phyloP scores from a whole-genome alignment of 2,888 invertebrate species.

The Meganola albula region DNA sequence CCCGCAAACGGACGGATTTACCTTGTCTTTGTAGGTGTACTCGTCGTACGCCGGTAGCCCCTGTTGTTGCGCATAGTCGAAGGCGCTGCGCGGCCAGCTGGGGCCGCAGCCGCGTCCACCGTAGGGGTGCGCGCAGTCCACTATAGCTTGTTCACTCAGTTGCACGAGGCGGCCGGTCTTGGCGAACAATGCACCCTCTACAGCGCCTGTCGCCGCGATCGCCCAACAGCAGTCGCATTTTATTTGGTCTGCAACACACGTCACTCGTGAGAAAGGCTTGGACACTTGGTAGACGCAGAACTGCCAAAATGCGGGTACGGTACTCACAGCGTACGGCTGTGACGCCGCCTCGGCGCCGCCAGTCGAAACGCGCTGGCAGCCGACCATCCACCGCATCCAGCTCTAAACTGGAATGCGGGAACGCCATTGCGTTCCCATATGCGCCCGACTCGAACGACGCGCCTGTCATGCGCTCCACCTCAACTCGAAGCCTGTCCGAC shows the following conservation, averaged over 20 bases:
- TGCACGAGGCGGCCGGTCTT: constrained; percentile 47
- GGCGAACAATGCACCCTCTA: constrained; percentile 62
- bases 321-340: constrained; percentile 54
- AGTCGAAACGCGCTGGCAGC: constrained; percentile 56
- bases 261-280: background rate
- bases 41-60: constrained; percentile 49
- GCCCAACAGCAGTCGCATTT: constrained; percentile 64
- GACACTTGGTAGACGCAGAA: background rate
- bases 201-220: constrained; percentile 59
- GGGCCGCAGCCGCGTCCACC: constrained; percentile 51
- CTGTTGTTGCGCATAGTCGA: constrained; percentile 46
- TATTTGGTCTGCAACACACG: constrained; percentile 44
- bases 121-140: constrained; percentile 59
- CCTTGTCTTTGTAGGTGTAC: constrained; percentile 42
- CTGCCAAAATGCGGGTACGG: background rate
- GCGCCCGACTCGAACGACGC: constrained; percentile 3
- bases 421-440: constrained; percentile 26
- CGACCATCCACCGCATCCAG: constrained; percentile 29
- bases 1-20: no score
- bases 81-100: constrained; percentile 61
- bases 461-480: constrained; percentile 14
- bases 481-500: constrained; percentile 20
- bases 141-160: constrained; percentile 58
- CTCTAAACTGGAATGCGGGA: constrained; percentile 41
- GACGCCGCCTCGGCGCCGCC: constrained; percentile 56